Evolutionary conservation across 64 coral and sea anemone species (phyloP).

Genomic region (Pocillopora damicornis): DNA sequence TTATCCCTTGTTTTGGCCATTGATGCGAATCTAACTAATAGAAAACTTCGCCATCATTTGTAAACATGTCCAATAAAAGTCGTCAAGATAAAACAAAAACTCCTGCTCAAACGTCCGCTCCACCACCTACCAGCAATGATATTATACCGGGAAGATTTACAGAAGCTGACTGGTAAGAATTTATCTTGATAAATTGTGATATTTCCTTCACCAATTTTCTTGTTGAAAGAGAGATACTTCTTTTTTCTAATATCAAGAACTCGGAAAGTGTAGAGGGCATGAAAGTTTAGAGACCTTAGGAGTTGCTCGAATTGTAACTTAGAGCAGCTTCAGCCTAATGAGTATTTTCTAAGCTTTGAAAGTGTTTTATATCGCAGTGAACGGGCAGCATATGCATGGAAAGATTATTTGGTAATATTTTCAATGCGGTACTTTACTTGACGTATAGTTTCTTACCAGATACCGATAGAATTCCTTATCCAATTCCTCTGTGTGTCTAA

Average conservation of each 20-base stretch:
- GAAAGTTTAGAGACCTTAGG: too few species aligned
- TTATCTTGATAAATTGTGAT: background rate
- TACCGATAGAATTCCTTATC: too few species aligned
- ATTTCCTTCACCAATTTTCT: background rate
- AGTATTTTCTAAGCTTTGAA: too few species aligned
- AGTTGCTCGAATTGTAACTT: too few species aligned
- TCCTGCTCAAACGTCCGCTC: conserved; percentile 77
- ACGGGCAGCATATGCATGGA: too few species aligned
- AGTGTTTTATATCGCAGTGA: too few species aligned
- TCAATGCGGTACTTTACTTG: too few species aligned
- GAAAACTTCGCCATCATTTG: background rate
- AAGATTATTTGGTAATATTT: too few species aligned
- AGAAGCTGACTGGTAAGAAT: conserved; percentile 90
- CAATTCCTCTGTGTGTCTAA: too few species aligned
- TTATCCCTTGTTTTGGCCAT: background rate
- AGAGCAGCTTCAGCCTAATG: too few species aligned
- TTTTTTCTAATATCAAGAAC: background rate
- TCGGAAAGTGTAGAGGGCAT: too few species aligned
- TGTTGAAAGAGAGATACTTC: background rate
- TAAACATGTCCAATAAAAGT: conserved; percentile 88
- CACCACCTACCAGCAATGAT: conserved; percentile 83
- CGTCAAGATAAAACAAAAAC: conserved; percentile 92
- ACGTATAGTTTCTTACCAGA: too few species aligned
- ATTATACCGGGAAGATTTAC: conserved; percentile 96
- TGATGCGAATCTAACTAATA: background rate